A percentile compares a stretch with the other conserved stretches of the same genome.
Conservation (phyloP, 2,888 invertebrate genomes). For the Apodemia mormo region DNA sequence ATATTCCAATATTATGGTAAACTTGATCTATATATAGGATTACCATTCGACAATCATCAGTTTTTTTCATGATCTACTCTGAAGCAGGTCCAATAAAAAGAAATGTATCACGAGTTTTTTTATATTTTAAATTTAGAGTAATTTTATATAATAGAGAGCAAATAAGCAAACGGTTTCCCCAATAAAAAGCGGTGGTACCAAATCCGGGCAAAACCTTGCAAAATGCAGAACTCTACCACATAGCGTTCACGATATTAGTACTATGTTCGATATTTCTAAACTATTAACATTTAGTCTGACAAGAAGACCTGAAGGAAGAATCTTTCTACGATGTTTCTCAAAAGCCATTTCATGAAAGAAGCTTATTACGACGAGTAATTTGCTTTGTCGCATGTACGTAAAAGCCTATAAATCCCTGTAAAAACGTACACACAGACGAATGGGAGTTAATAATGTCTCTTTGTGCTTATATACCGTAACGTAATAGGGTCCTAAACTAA, state of each 20-base stretch:
- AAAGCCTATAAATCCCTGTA: constrained; percentile 23
- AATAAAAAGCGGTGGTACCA: no score
- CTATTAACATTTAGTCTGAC: background rate
- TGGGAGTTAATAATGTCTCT: constrained; percentile 64
- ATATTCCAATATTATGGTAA: no score
- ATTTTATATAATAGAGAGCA: no score
- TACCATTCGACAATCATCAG: no score
- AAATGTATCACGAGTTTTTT: no score
- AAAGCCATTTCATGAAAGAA: background rate
- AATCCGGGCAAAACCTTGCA: no score
- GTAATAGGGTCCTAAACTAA: constrained; percentile 77
- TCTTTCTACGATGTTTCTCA: background rate
- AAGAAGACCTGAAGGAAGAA: background rate
- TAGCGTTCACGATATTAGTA: background rate
- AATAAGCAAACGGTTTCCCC: no score
- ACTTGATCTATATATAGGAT: no score
- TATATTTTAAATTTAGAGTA: no score
- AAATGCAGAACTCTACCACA: no score
- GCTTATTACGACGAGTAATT: constrained; percentile 1
- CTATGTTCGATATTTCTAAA: background rate
- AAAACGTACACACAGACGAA: constrained; percentile 39
- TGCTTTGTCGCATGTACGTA: constrained; percentile 17
- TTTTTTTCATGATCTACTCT: no score
- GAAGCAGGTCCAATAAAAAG: no score
- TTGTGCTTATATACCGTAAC: constrained; percentile 61